These are phyloP conservation scores for Lepus europaeus DNA, from an alignment of 2,113 vertebrate species.

Conservation along the genomic window DNA sequence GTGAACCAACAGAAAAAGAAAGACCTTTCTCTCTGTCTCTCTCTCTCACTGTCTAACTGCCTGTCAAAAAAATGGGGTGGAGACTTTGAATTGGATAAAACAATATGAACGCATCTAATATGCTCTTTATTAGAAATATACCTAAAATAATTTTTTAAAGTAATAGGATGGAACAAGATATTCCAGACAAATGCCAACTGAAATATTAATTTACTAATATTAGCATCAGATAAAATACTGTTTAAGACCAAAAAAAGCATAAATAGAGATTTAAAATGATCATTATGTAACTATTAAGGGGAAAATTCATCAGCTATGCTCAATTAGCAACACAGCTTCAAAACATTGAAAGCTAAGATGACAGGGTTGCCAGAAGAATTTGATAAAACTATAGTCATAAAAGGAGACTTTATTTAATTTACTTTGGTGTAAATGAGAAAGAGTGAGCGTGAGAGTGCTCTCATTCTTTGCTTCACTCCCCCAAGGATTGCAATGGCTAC, in stretches of 20 bases:
- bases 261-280: background rate
- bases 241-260: background rate
- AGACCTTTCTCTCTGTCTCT: no score
- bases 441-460: no score
- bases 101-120: background rate
- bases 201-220: background rate
- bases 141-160: constrained; percentile 39
- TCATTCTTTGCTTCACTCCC: no score
- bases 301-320: background rate
- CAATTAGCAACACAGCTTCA: constrained; percentile 2
- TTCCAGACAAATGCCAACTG: background rate
- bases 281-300: background rate
- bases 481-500: no score
- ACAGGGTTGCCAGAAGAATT: background rate
- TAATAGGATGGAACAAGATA: background rate
- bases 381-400: background rate
- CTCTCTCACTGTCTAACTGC: no score
- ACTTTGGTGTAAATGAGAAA: no score
- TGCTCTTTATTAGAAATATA: background rate
- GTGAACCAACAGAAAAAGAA: no score
- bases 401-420: no score
- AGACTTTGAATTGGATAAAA: background rate
- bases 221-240: background rate
- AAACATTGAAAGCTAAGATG: constrained; percentile 49
- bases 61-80: no score